Conservation (phyloP, 2,797 vertebrate species). For the Simalia tracyae region DNA sequence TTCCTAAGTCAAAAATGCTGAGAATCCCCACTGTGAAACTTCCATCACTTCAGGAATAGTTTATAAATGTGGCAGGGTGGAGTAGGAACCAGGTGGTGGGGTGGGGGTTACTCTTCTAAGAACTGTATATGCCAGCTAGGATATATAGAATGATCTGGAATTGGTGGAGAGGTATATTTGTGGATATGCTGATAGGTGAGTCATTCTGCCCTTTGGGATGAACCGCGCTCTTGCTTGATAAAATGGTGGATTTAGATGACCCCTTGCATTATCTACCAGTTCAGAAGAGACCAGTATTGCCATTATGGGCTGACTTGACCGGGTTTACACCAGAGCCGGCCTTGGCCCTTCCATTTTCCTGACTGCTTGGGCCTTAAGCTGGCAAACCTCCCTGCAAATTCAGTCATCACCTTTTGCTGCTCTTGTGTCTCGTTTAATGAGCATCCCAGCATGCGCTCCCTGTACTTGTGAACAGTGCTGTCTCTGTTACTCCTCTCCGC, state of each 20-base stretch:
- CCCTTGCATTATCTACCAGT: background rate
- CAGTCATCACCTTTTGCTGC: constrained; percentile 9
- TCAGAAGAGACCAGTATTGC: background rate
- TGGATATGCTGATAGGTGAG: background rate
- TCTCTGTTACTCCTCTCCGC: background rate
- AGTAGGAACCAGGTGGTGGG: no score
- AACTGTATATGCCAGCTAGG: background rate
- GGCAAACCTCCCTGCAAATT: constrained; percentile 7
- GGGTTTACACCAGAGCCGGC: background rate
- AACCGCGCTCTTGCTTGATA: background rate
- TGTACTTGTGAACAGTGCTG: constrained; percentile 23
- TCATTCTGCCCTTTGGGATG: background rate
- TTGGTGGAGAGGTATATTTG: background rate
- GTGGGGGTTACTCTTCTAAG: background rate
- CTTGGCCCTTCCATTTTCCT: background rate
- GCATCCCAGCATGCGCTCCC: background rate
- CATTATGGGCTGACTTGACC: background rate
- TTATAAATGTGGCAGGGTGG: background rate
- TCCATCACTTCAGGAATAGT: background rate
- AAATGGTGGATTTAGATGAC: background rate
- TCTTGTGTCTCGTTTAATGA: constrained; percentile 26
- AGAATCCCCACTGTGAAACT: background rate
- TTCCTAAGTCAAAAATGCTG: background rate
- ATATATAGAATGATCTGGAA: background rate
- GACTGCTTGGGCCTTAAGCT: background rate